Evolutionary conservation across 2,797 vertebrate species (phyloP).

Genomic region (Chromobotia macracanthus): DNA sequence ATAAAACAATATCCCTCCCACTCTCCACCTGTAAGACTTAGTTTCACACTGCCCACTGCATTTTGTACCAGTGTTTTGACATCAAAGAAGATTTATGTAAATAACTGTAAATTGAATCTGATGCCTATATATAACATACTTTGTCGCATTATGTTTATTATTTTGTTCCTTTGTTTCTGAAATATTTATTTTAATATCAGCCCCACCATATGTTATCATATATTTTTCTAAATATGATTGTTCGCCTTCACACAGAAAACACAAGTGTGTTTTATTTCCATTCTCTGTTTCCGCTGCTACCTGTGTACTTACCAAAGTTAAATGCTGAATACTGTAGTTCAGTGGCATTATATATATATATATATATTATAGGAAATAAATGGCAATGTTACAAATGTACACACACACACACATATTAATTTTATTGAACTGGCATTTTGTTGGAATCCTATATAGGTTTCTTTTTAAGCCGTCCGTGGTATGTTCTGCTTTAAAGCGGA

Average conservation of each 20-base stretch:
- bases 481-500: not conserved
- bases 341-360: constrained; percentile 18
- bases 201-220: not conserved
- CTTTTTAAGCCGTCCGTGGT: constrained; percentile 5
- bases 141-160: constrained; percentile 8
- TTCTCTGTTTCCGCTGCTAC: constrained; percentile 22
- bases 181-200: constrained; percentile 50
- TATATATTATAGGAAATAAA: too few species aligned
- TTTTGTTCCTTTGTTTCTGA: not conserved
- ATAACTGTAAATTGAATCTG: constrained; percentile 47
- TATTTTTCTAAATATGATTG: not conserved
- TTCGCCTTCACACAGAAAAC: not conserved
- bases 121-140: constrained; percentile 40
- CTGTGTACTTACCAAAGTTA: not conserved
- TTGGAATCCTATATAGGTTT: not conserved
- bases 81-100: constrained; percentile 47
- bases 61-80: constrained; percentile 38
- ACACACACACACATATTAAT: too few species aligned
- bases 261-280: not conserved
- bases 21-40: constrained; percentile 19
- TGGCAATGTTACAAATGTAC: too few species aligned
- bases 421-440: not conserved
- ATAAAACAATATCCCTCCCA: constrained; percentile 45
- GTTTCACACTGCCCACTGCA: constrained; percentile 41
- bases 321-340: not conserved